These are phyloP conservation scores for Habrosyne pyritoides DNA, from an alignment of 2,888 invertebrate genomes.

Conservation along the genomic window DNA sequence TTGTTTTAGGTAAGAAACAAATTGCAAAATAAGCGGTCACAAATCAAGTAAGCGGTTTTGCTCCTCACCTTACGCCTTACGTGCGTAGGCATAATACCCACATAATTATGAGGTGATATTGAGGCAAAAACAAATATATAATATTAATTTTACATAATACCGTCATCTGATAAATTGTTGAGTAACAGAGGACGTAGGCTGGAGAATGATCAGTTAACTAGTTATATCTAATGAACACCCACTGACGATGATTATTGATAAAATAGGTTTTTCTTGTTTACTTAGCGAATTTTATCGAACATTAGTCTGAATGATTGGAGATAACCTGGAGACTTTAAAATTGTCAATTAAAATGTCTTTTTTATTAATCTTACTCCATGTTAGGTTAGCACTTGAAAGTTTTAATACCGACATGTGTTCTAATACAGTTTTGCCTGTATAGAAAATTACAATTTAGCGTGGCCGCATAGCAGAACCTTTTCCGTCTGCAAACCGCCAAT, in stretches of 20 bases:
- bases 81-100: conserved; percentile 3
- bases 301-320: neutral
- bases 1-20: conserved; percentile 16
- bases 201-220: conserved; percentile 28
- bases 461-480: too few species aligned
- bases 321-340: neutral
- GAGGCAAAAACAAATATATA: conserved; percentile 26
- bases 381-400: too few species aligned
- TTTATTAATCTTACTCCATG: too few species aligned
- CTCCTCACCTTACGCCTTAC: conserved; percentile 6
- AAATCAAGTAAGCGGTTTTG: neutral
- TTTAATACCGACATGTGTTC: too few species aligned
- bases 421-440: too few species aligned
- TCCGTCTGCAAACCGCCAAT: too few species aligned
- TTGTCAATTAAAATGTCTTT: too few species aligned
- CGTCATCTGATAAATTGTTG: conserved; percentile 28
- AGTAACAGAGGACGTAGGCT: conserved; percentile 34
- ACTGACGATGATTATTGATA: conserved; percentile 24
- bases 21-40: neutral
- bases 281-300: neutral
- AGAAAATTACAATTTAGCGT: too few species aligned
- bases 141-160: conserved; percentile 18
- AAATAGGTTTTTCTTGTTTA: conserved; percentile 9
- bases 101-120: conserved; percentile 11
- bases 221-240: conserved; percentile 46